phyloP scores from a whole-genome alignment of 2,113 vertebrate species.

The Dunckerocampus dactyliophorus region DNA sequence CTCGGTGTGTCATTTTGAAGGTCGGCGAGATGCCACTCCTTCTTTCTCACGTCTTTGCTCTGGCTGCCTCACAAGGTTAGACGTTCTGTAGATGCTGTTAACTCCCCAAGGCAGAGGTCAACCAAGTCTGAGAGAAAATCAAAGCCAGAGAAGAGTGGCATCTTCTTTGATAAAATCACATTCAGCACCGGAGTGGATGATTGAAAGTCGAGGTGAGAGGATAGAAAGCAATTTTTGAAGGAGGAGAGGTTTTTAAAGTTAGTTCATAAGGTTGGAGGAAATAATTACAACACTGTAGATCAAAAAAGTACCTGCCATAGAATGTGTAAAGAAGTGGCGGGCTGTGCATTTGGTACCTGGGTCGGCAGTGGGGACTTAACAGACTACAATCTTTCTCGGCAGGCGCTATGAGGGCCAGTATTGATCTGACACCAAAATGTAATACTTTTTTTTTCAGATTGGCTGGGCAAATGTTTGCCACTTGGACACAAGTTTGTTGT shows the following conservation, averaged over 20 bases:
- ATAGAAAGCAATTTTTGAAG: not conserved
- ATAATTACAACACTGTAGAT: not conserved
- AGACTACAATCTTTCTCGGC: too few relatives aligned
- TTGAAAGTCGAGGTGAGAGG: not conserved
- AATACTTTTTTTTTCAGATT: too few relatives aligned
- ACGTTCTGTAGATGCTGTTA: not conserved
- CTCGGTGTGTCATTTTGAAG: not conserved
- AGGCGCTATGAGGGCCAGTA: too few relatives aligned
- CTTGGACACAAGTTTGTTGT: too few relatives aligned
- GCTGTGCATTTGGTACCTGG: too few relatives aligned
- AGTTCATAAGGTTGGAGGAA: not conserved
- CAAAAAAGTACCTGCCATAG: not conserved
- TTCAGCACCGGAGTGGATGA: not conserved
- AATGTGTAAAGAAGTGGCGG: too few relatives aligned
- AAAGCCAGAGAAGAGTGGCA: not conserved
- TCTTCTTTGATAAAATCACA: not conserved
- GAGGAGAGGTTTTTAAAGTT: not conserved
- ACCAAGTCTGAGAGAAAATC: too few relatives aligned
- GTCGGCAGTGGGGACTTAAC: too few relatives aligned
- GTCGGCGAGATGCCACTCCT: not conserved
- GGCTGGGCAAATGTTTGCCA: too few relatives aligned
- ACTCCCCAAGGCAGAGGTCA: too few relatives aligned
- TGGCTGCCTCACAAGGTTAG: not conserved
- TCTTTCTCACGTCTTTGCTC: not conserved
- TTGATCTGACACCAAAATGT: too few relatives aligned